Base-by-base conservation (phyloP, 2,888 invertebrate species). In the Hydriomena furcata region DNA sequence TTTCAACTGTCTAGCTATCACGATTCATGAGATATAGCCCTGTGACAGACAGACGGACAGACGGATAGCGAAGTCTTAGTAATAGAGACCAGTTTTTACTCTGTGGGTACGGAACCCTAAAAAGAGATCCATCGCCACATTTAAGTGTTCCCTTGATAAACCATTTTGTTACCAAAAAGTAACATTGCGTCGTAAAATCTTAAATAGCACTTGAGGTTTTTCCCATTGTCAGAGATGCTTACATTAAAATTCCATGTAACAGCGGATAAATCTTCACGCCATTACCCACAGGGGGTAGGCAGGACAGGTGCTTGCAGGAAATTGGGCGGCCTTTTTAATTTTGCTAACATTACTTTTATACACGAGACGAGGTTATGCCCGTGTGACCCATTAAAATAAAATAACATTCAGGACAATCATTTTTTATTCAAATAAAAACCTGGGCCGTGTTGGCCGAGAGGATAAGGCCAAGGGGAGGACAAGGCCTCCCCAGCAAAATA, bases 281-380 rank as follows among this genome's bases (percentile, higher is more conserved):
- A 79, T 81, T 80, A 78, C 72, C 63, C 73, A 63, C 57, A 55
- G 64, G 64, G 71, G 72, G 65, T 60, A 47, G 58, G 55, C 58
- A 61, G 58, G 68, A 75, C 77, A 79, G 78, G 78, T 80, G 76
- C 65, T 75, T 64, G 58, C 74, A 65, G 84, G 80, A 84, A 84
- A 84, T 86, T 83, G 76, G 74, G 68, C 52, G 71, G 68, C 66
- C 74, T 74, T 78, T 80, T 80, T 80, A 76, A 80, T 82, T 83
- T 77, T 73, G 73, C 71, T 65, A 70, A 73, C 76, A 75, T 80
- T 79, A 79, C 71, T 68, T 66, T 76, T 72, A 76, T 51, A 32
- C 37, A 21, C 38, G 31, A 32, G 43, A 47, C 43, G 17, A 28
- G 38, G 24, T 35, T 43, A 52, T 43, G 34, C 0, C 20, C 2